Base-by-base conservation (phyloP, 1,140 invertebrate species). In the Lepidurus apus region DNA sequence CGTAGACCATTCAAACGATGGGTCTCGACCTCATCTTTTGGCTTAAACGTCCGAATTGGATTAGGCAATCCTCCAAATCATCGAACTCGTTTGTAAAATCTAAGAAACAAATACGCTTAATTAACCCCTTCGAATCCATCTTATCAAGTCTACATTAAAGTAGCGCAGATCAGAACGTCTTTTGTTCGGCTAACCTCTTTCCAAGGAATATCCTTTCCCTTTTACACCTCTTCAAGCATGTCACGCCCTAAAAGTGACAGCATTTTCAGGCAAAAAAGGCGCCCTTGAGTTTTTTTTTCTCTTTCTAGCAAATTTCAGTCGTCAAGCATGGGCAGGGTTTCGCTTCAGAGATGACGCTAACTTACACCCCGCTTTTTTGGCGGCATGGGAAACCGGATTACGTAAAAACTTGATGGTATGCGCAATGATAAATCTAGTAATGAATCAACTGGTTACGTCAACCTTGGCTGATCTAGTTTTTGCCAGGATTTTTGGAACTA, bases 221-320 rank as follows among this genome's bases (percentile, higher is more conserved):
- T 65, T 65, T 65, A 21, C 17, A 65, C 17, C 21, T 65, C 21
- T 13, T 65, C 53, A 65, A 17, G 53, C 21, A 7, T 65, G 53
- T 65, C 53, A n/a, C 7, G 17, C n/a, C 8, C 17, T 7, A 65
- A 65, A 65, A 65, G 53, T 65, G 53, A 65, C 53, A 65, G 53
- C n/a, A 65, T n/a, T n/a, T 65, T 65, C 8, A 8, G 7, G n/a
- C 34, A 34, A 65, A 65, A 65, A 65, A 65, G 17, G 17, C 21
- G 53, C 53, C 53, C 53, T 65, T 65, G 53, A 65, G 53, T 65
- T 65, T 6, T 65, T 65, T 8, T 65, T 65, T 65, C 53, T 65
- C 53, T 7, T 17, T 65, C 4, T 65, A n/a, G 9, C 17, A 21
- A 21, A 34, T 34, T 34, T 4, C 34, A 34, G 0, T 3, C 34